Evolutionary conservation across 2,888 invertebrate species (phyloP).

Genomic region (Conomelus anceps): DNA sequence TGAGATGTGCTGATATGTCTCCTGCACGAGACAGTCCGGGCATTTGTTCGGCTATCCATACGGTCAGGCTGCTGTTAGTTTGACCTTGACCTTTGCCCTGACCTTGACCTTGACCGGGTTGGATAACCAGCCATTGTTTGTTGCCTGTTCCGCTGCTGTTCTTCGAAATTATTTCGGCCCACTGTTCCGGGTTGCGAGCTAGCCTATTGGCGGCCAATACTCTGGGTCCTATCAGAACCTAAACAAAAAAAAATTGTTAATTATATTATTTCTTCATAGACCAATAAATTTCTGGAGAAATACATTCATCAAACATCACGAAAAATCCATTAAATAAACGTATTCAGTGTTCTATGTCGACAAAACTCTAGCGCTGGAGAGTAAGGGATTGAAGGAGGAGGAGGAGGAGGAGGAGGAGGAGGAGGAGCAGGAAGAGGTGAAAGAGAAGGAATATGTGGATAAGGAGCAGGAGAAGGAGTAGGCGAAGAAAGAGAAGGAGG

Average conservation of each 20-base stretch:
- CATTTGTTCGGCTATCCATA: slow-evolving; percentile 74
- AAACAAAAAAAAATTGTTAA: slow-evolving; percentile 18
- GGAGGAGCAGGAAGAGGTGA: too few relatives aligned
- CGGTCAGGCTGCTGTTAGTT: slow-evolving; percentile 40
- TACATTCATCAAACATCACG: too few relatives aligned
- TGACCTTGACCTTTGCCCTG: slow-evolving; percentile 22
- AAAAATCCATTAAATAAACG: too few relatives aligned
- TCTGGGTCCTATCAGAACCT: slow-evolving; percentile 67
- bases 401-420: too few relatives aligned
- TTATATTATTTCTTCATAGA: neutral
- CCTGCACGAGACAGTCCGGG: slow-evolving; percentile 56
- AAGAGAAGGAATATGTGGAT: neutral
- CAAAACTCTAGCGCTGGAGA: too few relatives aligned
- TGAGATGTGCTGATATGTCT: slow-evolving; percentile 61
- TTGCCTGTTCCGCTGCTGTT: slow-evolving; percentile 76
- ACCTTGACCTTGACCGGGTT: slow-evolving; percentile 39
- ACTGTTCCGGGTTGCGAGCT: slow-evolving; percentile 60
- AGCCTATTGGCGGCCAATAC: slow-evolving; percentile 78
- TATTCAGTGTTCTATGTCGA: too few relatives aligned
- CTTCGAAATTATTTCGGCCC: slow-evolving; percentile 61
- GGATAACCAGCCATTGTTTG: slow-evolving; percentile 81
- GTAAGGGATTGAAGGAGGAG: too few relatives aligned
- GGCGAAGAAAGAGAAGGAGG: neutral
- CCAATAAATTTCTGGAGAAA: too few relatives aligned
- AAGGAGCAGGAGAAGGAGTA: neutral